These are phyloP conservation scores for Xenopus borealis DNA, from an alignment of 2,113 vertebrate species.

Conservation along the genomic window DNA sequence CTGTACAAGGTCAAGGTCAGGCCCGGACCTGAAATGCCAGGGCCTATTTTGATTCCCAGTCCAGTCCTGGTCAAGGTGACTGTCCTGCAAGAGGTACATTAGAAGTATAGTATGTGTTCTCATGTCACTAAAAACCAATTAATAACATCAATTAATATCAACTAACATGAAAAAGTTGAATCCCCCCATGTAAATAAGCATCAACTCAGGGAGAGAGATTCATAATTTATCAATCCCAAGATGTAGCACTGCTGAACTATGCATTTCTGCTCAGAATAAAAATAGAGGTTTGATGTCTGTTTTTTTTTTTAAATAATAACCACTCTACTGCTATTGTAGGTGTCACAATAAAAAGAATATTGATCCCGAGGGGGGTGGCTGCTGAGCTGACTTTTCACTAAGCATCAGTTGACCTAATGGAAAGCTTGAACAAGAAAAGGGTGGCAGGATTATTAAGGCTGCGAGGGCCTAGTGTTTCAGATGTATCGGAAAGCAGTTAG, in stretches of 20 bases:
- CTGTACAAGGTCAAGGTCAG: too few relatives aligned
- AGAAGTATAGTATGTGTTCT: too few relatives aligned
- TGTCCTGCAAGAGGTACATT: too few relatives aligned
- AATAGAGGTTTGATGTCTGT: conserved; percentile 30
- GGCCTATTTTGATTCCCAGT: too few relatives aligned
- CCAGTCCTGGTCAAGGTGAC: too few relatives aligned
- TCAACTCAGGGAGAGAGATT: too few relatives aligned
- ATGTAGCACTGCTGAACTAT: background rate
- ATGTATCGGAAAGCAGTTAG: conserved; percentile 38
- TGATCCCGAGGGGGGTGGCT: conserved; percentile 35
- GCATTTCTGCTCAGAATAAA: conserved; percentile 9
- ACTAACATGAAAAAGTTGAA: too few relatives aligned
- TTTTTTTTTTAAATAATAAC: too few relatives aligned
- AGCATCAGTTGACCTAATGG: conserved; percentile 44
- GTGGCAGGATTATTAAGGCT: conserved; percentile 39
- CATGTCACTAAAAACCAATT: too few relatives aligned
- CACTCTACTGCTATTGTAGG: conserved; percentile 28
- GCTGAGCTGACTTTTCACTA: conserved; percentile 42
- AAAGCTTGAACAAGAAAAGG: conserved; percentile 30
- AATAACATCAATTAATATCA: too few relatives aligned
- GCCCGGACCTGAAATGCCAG: too few relatives aligned
- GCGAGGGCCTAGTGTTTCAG: conserved; percentile 25
- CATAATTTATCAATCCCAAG: background rate
- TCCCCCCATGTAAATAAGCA: too few relatives aligned
- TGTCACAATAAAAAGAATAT: conserved; percentile 43